These are phyloP conservation scores for Talpa occidentalis DNA, from an alignment of 2,113 vertebrate genomes.

Conservation along the genomic window DNA sequence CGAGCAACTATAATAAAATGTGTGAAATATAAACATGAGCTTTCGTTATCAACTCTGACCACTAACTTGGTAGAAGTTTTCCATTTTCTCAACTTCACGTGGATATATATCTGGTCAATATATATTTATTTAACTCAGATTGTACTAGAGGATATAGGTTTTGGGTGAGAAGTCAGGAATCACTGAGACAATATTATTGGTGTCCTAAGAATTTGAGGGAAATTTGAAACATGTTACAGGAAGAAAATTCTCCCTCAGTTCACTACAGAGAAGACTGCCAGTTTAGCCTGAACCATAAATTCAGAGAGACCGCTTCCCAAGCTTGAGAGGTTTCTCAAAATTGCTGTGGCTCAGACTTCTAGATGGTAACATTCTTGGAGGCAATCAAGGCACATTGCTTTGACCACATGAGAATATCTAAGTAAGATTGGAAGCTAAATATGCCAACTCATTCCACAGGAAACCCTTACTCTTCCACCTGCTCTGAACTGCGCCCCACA, in stretches of 20 bases:
- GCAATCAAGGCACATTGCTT: neutral
- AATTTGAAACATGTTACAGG: slow-evolving; percentile 13
- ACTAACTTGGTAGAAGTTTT: neutral
- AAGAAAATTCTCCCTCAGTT: slow-evolving; percentile 3
- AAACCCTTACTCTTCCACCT: neutral
- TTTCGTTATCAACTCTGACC: neutral
- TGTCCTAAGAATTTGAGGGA: neutral
- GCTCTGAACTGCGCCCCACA: neutral
- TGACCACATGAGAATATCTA: neutral
- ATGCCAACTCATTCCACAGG: neutral
- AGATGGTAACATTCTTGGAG: neutral
- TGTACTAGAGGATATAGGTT: neutral
- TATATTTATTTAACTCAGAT: neutral
- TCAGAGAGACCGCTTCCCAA: neutral
- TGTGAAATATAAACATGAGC: neutral
- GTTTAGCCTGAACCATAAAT: neutral
- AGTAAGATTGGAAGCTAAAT: neutral
- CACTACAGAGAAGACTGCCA: neutral
- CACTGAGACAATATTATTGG: neutral
- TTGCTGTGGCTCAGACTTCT: neutral
- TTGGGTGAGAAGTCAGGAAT: neutral
- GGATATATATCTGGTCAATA: neutral
- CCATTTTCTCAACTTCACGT: neutral
- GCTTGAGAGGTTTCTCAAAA: neutral
- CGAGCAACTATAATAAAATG: neutral